phyloP scores from a whole-genome alignment of 2,888 invertebrate genomes.

The Pharmacophagus antenor region DNA sequence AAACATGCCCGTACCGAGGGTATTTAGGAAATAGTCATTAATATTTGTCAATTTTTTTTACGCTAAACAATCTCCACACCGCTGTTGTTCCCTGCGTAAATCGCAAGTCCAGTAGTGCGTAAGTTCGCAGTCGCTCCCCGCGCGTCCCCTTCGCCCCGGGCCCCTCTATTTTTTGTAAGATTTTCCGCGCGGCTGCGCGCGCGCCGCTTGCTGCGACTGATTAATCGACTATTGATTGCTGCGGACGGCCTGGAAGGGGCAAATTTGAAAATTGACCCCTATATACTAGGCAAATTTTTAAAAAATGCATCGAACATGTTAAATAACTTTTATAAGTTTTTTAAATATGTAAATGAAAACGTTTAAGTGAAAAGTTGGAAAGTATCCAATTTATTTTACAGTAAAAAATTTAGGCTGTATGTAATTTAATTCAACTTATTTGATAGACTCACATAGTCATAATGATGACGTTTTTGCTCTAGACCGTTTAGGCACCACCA shows the following conservation, averaged over 20 bases:
- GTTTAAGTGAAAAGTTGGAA: too few species aligned
- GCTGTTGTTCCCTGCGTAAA: constrained; percentile 47
- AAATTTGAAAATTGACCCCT: constrained; percentile 32
- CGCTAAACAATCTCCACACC: constrained; percentile 41
- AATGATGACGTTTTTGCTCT: too few species aligned
- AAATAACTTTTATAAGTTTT: background rate
- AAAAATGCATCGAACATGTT: background rate
- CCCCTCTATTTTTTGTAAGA: constrained; percentile 76
- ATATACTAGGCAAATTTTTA: constrained; percentile 28
- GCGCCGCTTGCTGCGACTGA: constrained; percentile 69
- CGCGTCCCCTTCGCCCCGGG: constrained; percentile 37
- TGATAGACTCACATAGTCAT: too few species aligned
- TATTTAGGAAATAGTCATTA: background rate
- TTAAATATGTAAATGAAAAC: too few species aligned
- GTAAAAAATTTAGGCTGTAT: too few species aligned
- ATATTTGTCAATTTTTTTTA: background rate
- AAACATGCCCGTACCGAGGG: too few species aligned
- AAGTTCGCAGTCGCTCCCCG: constrained; percentile 39
- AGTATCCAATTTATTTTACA: too few species aligned
- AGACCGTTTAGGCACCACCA: too few species aligned
- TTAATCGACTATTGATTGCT: constrained; percentile 79
- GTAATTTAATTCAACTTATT: too few species aligned
- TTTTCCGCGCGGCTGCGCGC: constrained; percentile 72
- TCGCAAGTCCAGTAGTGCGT: constrained; percentile 63
- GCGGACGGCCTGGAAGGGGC: constrained; percentile 46